Evolutionary conservation across 1,140 invertebrate genomes (phyloP), one percentile per base, ranked within the genome.

Genomic region (Cyrtorhinus lividipennis): DNA sequence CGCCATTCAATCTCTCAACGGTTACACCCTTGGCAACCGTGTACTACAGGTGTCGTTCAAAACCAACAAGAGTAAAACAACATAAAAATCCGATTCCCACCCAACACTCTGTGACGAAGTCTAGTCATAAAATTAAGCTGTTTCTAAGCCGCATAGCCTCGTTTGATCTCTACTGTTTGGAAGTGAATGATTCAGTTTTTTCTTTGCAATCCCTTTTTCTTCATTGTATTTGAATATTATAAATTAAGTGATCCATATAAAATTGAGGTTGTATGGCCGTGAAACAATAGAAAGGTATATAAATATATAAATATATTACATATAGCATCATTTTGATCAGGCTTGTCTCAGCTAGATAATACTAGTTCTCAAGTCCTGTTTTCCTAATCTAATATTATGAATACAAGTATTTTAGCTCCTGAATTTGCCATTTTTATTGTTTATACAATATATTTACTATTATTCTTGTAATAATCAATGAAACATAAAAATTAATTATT

Each of bases 31-130:
- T 67, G 94, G 93, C 70, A 97, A 96, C 78, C 84, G 95, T 61
- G 92, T 97, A 66, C 84, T 99, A 69, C 95, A 99, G 81, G 95
- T 99, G 72, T 96, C 92, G 75, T 98, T 98, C 82, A 95, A 95
- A 81, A 94, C 90, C 72, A 90, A 90, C 78, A 91, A 91, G 78
- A 89, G 86, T 77, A 91, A 90, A 81, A 85, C 87, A 71, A 85
- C 88, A 83, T 90, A 89, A 82, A 53, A 53, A 61, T 58, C 38
- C 15, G n/a, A 5, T 56, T 2, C 61, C 46, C 56, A 53, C 56
- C 25, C 30, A 30, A 45, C 61, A 59, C 56, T 24, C 45, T 62
- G 60, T 62, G 59, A 62, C 59, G 30, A 57, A 59, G 62, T 62
- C 65, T 68, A 64, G 65, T 66, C 61, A 62, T 65, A 61, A 56